Percentiles rank a stretch among this genome's conserved stretches.
phyloP scores from a whole-genome alignment of 1,140 invertebrate species.

The Drosophila baimaii region DNA sequence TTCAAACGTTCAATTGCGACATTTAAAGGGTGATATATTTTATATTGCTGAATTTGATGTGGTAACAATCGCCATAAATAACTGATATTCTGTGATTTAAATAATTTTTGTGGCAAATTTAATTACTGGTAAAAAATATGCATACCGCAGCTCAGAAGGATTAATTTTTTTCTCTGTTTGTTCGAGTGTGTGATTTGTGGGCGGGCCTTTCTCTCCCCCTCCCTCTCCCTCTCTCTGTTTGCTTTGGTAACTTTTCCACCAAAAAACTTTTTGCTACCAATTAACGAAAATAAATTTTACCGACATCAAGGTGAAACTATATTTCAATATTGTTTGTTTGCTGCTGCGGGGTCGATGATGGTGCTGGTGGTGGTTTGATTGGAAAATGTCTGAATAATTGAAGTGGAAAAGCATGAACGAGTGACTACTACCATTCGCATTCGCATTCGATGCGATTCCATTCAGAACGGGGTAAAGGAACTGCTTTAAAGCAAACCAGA shows the following conservation, averaged over 20 bases:
- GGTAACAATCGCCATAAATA: neutral
- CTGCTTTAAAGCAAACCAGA: conserved; percentile 20
- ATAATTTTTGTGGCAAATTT: conserved; percentile 1
- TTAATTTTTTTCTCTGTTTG: conserved; percentile 8
- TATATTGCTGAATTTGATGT: no score
- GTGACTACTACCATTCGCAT: conserved; percentile 22
- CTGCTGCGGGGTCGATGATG: conserved; percentile 4
- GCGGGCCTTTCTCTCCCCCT: neutral
- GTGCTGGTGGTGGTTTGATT: conserved; percentile 27
- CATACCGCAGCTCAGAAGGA: neutral
- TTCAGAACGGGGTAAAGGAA: conserved; percentile 6
- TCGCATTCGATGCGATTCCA: conserved; percentile 3
- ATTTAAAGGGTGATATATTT: conserved; percentile 1
- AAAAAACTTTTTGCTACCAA: conserved; percentile 59
- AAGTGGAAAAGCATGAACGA: conserved; percentile 33
- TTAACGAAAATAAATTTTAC: conserved; percentile 63
- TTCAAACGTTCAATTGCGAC: no score
- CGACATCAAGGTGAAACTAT: conserved; percentile 51
- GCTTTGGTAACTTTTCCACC: conserved; percentile 44
- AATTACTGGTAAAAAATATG: conserved; percentile 1
- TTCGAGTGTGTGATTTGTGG: conserved; percentile 30
- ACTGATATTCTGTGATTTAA: conserved; percentile 5
- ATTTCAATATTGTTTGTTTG: conserved; percentile 54
- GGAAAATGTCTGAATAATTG: conserved; percentile 56
- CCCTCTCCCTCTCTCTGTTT: conserved; percentile 10